A percentile compares a stretch with the other conserved stretches of the same genome.
phyloP scores from a whole-genome alignment of 2,888 invertebrate species.

The Steinernema scapterisci region DNA sequence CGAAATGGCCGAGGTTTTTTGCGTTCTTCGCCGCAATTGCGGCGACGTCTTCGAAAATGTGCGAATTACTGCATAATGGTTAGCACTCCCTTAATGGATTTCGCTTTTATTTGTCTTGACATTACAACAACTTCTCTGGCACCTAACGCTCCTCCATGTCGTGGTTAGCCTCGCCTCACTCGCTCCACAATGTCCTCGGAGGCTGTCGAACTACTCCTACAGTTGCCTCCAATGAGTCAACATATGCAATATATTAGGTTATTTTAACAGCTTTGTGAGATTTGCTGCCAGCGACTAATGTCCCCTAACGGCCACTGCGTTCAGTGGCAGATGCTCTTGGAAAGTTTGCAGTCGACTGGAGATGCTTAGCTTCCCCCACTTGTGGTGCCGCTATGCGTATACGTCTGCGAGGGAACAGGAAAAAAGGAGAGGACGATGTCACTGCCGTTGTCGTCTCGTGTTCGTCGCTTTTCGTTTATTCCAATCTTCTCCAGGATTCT shows the following conservation, averaged over 20 bases:
- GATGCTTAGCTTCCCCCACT: conserved; percentile 22
- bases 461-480: background rate
- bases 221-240: no score
- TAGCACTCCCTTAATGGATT: conserved; percentile 15
- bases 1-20: background rate
- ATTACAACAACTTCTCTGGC: background rate
- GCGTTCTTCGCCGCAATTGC: background rate
- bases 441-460: background rate
- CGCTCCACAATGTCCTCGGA: no score
- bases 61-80: conserved; percentile 30
- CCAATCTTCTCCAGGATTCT: background rate
- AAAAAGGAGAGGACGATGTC: background rate
- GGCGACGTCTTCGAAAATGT: background rate
- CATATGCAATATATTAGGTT: no score
- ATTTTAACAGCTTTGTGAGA: no score
- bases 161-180: no score
- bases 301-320: no score
- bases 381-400: background rate
- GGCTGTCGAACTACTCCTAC: no score
- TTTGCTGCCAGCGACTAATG: no score
- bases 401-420: background rate
- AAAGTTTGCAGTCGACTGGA: conserved; percentile 3
- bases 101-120: conserved; percentile 17
- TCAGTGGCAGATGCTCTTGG: background rate
- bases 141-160: no score